Percentiles rank a stretch among this genome's conserved stretches.
phyloP scores from a whole-genome alignment of 2,113 vertebrate genomes.

The Chlamydotis undulata region DNA sequence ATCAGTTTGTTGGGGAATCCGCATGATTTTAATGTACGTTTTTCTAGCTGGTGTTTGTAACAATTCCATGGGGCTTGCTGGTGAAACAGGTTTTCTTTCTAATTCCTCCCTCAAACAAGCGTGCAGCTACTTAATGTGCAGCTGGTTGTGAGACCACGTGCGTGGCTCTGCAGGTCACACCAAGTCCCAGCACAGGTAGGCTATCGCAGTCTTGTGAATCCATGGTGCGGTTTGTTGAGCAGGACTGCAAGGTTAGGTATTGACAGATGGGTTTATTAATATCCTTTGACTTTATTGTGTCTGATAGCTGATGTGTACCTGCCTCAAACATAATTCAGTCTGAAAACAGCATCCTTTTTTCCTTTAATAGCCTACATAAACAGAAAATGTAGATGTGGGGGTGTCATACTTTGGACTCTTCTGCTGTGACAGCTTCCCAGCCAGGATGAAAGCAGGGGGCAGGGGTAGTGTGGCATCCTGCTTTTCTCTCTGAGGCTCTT shows the following conservation, averaged over 20 bases:
- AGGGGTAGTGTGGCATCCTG: background rate
- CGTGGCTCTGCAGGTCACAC: background rate
- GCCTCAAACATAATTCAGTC: background rate
- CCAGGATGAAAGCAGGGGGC: background rate
- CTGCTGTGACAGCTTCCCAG: background rate
- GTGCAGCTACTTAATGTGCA: background rate
- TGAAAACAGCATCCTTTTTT: background rate
- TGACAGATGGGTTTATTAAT: background rate
- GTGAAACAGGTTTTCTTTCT: background rate
- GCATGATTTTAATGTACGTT: background rate
- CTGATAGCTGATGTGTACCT: background rate
- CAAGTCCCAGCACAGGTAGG: background rate
- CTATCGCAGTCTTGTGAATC: background rate
- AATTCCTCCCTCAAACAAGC: background rate
- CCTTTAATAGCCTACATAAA: background rate
- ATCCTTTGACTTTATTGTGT: background rate
- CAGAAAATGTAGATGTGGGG: background rate
- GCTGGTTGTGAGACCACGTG: background rate
- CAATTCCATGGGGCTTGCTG: background rate
- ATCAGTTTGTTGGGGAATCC: background rate
- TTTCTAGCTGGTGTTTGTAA: background rate
- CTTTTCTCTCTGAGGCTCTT: background rate
- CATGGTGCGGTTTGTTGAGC: background rate
- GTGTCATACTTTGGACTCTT: background rate
- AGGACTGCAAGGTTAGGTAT: background rate